Evolutionary conservation across 2,797 vertebrate genomes (phyloP), one percentile per base, ranked within the genome.

Genomic region (Momotus momota): DNA sequence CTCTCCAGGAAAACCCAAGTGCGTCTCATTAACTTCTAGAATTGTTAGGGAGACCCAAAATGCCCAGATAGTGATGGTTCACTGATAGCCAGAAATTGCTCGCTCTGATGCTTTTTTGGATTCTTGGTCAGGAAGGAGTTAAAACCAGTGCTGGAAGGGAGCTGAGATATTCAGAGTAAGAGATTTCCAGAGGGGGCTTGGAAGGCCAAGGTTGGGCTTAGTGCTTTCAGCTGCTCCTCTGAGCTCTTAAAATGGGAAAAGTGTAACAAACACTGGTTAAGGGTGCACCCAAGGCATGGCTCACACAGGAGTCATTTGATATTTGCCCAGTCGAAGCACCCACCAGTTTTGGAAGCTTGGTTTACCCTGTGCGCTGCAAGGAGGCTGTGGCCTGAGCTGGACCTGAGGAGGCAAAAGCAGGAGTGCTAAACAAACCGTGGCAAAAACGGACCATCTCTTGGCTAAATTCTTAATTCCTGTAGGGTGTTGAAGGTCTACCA

Each of bases 181-280:
- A 61, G n/a, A 38, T 84, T 85, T 81, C 64, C 64, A 85, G 71
- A 72, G 41, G 14, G 20, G 9, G 5, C 15, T 62, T 7, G 5
- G 14, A 38, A 86, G 64, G 31, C 41, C 3, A 4, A 85, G 45
- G 13, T 6, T 62, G 40, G 16, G 40, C 7, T 66, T 70, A 31
- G 38, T 0, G 1, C 3, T 73, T 83, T 73, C 48, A 58, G 49
- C 62, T 78, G 29, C n/a, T 62, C 29, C 55, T 72, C 40, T 40
- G 66, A 35, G 29, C 35, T 55, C 41, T 78, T 65, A 20, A 49
- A 40, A 7, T 10, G 16, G 25, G 72, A 51, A 66, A 67, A 10
- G 3, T 21, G 12, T 65, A 52, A 43, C 19, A 54, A 71, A 58
- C 3, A 1, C 1, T 17, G n/a, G 9, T 19, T 2, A 0, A 0